Conservation (phyloP, 2,888 invertebrate genomes). For the Brenthis hecate region DNA sequence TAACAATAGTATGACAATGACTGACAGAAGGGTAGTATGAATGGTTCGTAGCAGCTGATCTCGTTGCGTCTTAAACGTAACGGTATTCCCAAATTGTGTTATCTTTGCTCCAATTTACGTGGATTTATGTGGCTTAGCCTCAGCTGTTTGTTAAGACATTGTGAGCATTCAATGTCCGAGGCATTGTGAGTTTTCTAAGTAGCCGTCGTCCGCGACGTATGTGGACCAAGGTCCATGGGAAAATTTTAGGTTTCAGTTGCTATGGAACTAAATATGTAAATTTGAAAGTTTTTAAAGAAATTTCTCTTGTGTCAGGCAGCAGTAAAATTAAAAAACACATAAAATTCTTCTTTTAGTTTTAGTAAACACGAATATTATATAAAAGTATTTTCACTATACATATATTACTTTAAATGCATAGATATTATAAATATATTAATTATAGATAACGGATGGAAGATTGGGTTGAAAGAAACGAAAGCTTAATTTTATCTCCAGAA, state of each 20-base stretch:
- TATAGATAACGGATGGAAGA: no score
- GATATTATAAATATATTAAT: no score
- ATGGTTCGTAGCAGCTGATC: slow-evolving; percentile 71
- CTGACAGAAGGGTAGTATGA: slow-evolving; percentile 64
- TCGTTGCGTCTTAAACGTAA: slow-evolving; percentile 39
- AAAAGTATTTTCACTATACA: no score
- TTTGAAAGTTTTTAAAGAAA: no score
- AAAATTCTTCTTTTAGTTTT: no score
- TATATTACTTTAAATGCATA: no score
- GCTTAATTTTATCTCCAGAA: no score
- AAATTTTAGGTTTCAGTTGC: background rate
- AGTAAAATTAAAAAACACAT: no score
- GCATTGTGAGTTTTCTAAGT: slow-evolving; percentile 6
- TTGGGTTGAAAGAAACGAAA: no score
- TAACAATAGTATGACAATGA: slow-evolving; percentile 67
- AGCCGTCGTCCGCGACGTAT: background rate
- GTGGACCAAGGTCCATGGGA: slow-evolving; percentile 6
- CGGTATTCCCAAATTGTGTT: slow-evolving; percentile 39
- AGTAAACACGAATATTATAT: no score
- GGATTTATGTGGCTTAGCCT: slow-evolving; percentile 39
- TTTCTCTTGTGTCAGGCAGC: no score
- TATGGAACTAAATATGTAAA: no score
- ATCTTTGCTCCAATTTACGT: slow-evolving; percentile 51
- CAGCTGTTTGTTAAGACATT: slow-evolving; percentile 30
- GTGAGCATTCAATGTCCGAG: slow-evolving; percentile 4